Evolutionary conservation across 2,888 invertebrate species (phyloP).

Genomic region (Apomyelois bistriatella): DNA sequence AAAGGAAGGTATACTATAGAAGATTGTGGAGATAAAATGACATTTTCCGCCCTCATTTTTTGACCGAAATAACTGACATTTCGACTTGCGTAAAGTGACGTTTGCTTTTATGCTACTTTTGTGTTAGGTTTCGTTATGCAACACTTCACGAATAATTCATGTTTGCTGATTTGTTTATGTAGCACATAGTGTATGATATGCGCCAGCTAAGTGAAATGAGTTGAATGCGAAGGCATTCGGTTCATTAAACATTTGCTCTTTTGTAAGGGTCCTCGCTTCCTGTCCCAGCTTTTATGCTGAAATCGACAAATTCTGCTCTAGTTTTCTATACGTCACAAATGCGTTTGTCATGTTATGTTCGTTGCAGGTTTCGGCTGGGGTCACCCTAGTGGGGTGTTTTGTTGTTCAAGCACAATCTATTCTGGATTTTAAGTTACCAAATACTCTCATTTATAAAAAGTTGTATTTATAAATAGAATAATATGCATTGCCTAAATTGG

Average conservation of each 20-base stretch:
- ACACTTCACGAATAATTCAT: neutral
- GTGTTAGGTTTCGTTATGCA: neutral
- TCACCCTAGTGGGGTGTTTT: too few species aligned
- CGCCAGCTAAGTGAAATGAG: constrained; percentile 1
- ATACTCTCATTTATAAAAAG: too few species aligned
- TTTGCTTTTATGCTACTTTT: neutral
- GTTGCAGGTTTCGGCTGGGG: too few species aligned
- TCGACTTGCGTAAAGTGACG: too few species aligned
- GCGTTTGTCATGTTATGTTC: too few species aligned
- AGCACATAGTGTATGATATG: neutral
- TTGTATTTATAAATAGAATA: too few species aligned
- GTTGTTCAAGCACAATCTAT: too few species aligned
- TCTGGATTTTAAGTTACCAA: too few species aligned
- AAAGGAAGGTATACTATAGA: too few species aligned
- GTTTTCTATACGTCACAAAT: too few species aligned
- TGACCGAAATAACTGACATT: neutral
- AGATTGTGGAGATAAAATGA: neutral
- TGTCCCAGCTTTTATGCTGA: neutral
- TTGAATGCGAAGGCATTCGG: constrained; percentile 21
- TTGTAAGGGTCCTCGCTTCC: neutral
- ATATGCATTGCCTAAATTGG: too few species aligned
- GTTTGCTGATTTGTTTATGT: neutral
- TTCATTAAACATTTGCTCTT: constrained; percentile 33
- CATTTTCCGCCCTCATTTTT: neutral
- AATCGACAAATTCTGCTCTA: neutral